phyloP scores from a whole-genome alignment of 2,888 invertebrate genomes.

The Philereme vetulata region DNA sequence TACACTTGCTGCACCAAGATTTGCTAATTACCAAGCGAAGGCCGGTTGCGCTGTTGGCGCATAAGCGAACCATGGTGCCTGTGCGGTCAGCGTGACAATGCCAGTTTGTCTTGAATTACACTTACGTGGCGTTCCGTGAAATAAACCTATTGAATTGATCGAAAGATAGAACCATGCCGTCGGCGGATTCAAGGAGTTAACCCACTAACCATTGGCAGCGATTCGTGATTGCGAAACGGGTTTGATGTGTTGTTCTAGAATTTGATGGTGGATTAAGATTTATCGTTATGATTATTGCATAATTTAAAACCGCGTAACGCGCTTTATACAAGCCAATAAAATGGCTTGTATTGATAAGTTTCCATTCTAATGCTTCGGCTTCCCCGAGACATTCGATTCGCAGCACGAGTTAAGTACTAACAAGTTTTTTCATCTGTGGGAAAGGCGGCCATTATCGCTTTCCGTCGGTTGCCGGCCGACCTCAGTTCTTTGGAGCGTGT shows the following conservation, averaged over 20 bases:
- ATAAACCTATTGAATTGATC: too few species aligned
- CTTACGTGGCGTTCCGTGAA: too few species aligned
- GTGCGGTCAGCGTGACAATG: too few species aligned
- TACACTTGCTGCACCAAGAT: too few species aligned
- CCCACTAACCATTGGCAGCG: slow-evolving; percentile 28
- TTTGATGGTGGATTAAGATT: slow-evolving; percentile 41
- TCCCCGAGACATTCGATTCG: slow-evolving; percentile 35
- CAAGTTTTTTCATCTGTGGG: slow-evolving; percentile 62
- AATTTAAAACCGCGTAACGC: too few species aligned
- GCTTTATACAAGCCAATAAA: not conserved
- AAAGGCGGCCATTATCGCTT: slow-evolving; percentile 57
- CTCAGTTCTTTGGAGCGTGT: slow-evolving; percentile 45
- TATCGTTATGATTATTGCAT: not conserved
- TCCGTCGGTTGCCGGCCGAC: slow-evolving; percentile 45
- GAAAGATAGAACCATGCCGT: not conserved
- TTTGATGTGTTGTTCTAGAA: slow-evolving; percentile 38
- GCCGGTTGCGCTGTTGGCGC: too few species aligned
- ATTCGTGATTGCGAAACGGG: slow-evolving; percentile 42
- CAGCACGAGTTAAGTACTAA: slow-evolving; percentile 40
- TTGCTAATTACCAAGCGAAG: too few species aligned
- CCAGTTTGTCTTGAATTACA: too few species aligned
- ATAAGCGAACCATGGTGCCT: too few species aligned
- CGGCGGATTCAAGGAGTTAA: slow-evolving; percentile 16
- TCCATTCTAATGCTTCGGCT: slow-evolving; percentile 27
- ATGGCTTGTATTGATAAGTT: slow-evolving; percentile 4